Percentiles rank a stretch among this genome's conserved stretches.
Conservation (phyloP, 1,140 invertebrate genomes). For the Trissolcus basalis region DNA sequence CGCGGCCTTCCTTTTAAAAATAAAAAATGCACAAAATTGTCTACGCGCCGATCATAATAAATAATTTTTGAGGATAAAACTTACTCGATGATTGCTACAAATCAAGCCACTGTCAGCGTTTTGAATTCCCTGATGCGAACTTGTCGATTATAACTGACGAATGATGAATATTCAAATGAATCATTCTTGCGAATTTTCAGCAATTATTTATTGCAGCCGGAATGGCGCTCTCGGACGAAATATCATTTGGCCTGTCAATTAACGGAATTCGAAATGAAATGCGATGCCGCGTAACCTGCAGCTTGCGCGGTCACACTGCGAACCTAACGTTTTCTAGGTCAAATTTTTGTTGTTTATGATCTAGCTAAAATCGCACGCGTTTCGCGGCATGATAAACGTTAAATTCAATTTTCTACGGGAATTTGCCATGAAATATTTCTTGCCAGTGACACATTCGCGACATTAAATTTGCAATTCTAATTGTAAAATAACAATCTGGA, state of each 20-base stretch:
- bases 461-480: slow-evolving; percentile 16
- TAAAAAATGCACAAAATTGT: slow-evolving; percentile 7
- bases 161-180: slow-evolving; percentile 30
- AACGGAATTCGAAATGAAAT: slow-evolving; percentile 18
- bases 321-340: slow-evolving; percentile 26
- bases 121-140: slow-evolving; percentile 17
- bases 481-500: slow-evolving; percentile 14
- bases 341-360: slow-evolving; percentile 31
- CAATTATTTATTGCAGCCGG: slow-evolving; percentile 24
- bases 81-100: slow-evolving; percentile 11
- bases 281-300: neutral
- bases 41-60: slow-evolving; percentile 4
- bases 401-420: slow-evolving; percentile 6
- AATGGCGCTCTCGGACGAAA: neutral
- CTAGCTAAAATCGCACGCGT: slow-evolving; percentile 7
- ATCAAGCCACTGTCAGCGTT: slow-evolving; percentile 3
- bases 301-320: slow-evolving; percentile 7
- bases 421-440: slow-evolving; percentile 10
- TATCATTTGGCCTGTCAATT: slow-evolving; percentile 35
- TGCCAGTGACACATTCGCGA: slow-evolving; percentile 5
- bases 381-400: slow-evolving; percentile 11
- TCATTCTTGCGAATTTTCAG: slow-evolving; percentile 33
- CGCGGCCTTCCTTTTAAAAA: too few relatives aligned
- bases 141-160: slow-evolving; percentile 12
- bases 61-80: too few relatives aligned